Evolutionary conservation across 1,140 invertebrate species (phyloP).

Genomic region (Brachionus manjavacas): DNA sequence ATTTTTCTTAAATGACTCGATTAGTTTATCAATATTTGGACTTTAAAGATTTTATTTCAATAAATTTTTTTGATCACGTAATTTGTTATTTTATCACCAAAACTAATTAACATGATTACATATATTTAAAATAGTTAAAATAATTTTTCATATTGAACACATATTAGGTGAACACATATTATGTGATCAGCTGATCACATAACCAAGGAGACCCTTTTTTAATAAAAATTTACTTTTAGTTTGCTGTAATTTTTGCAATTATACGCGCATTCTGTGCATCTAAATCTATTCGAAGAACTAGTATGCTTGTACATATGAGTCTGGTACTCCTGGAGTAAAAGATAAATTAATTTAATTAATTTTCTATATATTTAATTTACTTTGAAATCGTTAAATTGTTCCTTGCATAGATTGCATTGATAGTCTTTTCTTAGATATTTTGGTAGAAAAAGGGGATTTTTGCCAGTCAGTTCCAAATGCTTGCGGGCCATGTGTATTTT

Average conservation of each 20-base stretch:
- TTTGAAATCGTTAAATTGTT: conserved; percentile 31
- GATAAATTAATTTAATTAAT: background rate
- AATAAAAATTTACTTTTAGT: conserved; percentile 16
- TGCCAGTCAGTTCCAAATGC: conserved; percentile 33
- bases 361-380: background rate
- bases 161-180: no score
- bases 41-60: no score
- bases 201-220: no score
- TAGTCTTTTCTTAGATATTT: conserved; percentile 41
- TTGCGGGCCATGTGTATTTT: conserved; percentile 42
- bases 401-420: conserved; percentile 32
- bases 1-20: no score
- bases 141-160: no score
- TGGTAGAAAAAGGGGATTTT: conserved; percentile 14
- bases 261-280: conserved; percentile 32
- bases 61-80: no score
- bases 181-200: no score
- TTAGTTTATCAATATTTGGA: no score
- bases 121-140: no score
- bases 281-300: conserved; percentile 21
- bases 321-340: conserved; percentile 22
- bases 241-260: conserved; percentile 43
- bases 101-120: no score
- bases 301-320: conserved; percentile 39
- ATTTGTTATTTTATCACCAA: no score